Base-by-base conservation (phyloP, 2,888 invertebrate species). In the Coelinius sp. region DNA sequence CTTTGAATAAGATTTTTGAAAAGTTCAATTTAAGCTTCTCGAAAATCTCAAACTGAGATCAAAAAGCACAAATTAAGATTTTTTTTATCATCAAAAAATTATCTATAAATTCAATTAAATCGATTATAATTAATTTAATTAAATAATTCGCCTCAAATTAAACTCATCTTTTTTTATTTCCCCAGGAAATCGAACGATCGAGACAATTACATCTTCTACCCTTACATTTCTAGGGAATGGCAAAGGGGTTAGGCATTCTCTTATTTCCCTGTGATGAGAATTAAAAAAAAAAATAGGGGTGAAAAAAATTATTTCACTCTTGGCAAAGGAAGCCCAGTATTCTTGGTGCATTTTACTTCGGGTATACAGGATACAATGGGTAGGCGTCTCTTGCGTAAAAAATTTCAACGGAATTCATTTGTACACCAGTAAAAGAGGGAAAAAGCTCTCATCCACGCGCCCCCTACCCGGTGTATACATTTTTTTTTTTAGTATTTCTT, bases 391-490 rank as follows among this genome's bases (percentile, higher is more conserved):
- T 59, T n/a, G 41, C 63, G 63, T 41, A 63, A 63, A 63, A 63
- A 63, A 41, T 41, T 63, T 22, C 38, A 41, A 22, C 41, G 59
- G 63, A 63, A 63, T 63, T 63, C 63, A 63, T 63, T 63, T 63
- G 38, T 63, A 63, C 44, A 63, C 41, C 12, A 22, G 63, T n/a
- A 63, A 63, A 63, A 41, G 63, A 63, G 46, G 25, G 41, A 63
- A 63, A 59, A 63, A 41, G 63, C 63, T 63, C 63, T 63, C 63
- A 63, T 63, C 63, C 63, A 41, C 22, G 63, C 41, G 41, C 41
- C n/a, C 22, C 38, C 35, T 17, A 5, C 24, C 14, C 24, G 22
- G 22, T n/a, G 12, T 17, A 20, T 22, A 5, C 22, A 10, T 24
- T 44, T 35, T 52, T 59, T 27, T 59, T 62, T 63, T 64, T 17